Evolutionary conservation across 2,113 vertebrate genomes (phyloP), one percentile per base, ranked within the genome.

Genomic region (Epinephelus fuscoguttatus): DNA sequence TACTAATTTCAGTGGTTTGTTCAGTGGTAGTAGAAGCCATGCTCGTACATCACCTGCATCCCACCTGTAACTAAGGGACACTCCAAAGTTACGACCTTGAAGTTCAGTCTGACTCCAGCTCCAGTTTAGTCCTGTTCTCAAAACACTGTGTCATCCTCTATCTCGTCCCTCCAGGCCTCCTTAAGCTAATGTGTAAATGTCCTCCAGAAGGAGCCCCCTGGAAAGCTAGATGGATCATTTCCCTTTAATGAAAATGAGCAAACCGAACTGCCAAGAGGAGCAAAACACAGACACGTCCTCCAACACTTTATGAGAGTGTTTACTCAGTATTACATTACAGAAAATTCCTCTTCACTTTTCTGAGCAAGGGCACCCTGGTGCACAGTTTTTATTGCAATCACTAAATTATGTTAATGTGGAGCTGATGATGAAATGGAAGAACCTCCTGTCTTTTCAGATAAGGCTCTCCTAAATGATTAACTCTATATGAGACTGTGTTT

Each of bases 401-500:
- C 59, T 75, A 49, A 61, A 75, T 78, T 72, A 80, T 84, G 84
- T 76, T 79, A 79, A 82, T 82, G 70, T 18, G 30, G 50, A 57
- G 70, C 55, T 84, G 78, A 81, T 72, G 78, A 78, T 66, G 42
- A 71, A 79, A 68, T 63, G 37, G 63, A 75, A 19, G 25, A 40
- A 66, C 64, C 52, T 52, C 70, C 77, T 75, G 84, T 66, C n/a
- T 78, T 52, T 75, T 68, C 55, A 68, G 74, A 89, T 81, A 79
- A 81, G 73, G n/a, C 23, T n/a, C 52, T 33, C 23, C 25, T 33
- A 25, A 80, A 76, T 86, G 40, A 85, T 50, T 70, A 57, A 67
- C 61, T 45, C 42, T 45, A 12, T 47, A 23, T 64, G 27, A 57
- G 49, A 37, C 23, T 4, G 50, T 68, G 30, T 82, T 85, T 84